These are phyloP conservation scores for Oreochromis mossambicus DNA, from an alignment of 2,797 vertebrate genomes.

Conservation along the genomic window DNA sequence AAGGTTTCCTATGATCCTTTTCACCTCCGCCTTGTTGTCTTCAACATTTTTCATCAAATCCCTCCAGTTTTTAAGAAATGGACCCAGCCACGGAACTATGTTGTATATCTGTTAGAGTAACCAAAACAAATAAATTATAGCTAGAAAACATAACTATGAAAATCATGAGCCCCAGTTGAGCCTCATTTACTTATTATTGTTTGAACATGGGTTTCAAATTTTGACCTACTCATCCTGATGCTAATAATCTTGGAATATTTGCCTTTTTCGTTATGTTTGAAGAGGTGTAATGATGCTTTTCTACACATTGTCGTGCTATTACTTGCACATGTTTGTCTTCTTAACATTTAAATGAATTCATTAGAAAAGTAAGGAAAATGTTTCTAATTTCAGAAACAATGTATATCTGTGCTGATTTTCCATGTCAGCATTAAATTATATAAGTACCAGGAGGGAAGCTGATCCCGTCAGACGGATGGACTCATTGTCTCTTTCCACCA, in stretches of 20 bases:
- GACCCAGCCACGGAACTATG: constrained; percentile 25
- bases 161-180: background rate
- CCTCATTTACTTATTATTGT: background rate
- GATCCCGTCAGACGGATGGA: constrained; percentile 32
- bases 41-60: background rate
- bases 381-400: background rate
- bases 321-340: background rate
- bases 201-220: background rate
- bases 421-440: background rate
- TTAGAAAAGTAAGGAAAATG: background rate
- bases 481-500: constrained; percentile 45
- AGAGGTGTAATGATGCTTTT: background rate
- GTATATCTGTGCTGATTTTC: background rate
- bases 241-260: background rate
- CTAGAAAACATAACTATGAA: background rate
- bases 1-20: background rate
- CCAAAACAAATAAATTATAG: background rate
- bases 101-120: constrained; percentile 28
- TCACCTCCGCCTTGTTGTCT: rapidly evolving
- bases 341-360: background rate
- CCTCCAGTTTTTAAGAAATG: constrained; percentile 31
- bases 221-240: background rate
- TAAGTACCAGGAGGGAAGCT: constrained; percentile 44
- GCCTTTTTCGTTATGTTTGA: background rate
- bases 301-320: background rate